These are phyloP conservation scores for Heliconius erato DNA, from an alignment of 2,888 invertebrate genomes.

Conservation along the genomic window DNA sequence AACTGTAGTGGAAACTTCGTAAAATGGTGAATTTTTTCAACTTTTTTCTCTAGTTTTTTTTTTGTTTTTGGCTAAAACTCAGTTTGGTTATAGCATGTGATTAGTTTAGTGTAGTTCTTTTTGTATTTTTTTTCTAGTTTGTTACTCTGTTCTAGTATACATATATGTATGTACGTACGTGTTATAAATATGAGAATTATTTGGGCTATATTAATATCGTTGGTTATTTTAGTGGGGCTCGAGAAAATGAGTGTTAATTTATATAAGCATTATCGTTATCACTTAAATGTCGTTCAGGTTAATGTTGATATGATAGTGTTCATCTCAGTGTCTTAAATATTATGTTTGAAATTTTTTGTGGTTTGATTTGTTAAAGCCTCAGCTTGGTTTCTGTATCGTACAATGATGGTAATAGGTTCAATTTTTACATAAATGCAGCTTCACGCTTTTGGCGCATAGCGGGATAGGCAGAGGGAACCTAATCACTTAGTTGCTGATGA, in stretches of 20 bases:
- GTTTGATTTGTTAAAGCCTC: not conserved
- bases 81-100: not conserved
- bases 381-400: not conserved
- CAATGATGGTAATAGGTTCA: not conserved
- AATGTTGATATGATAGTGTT: constrained; percentile 15
- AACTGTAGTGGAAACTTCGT: not conserved
- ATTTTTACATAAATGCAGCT: not conserved
- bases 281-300: constrained; percentile 25
- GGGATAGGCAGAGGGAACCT: no score
- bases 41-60: not conserved
- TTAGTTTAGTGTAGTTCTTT: not conserved
- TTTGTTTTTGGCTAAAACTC: not conserved
- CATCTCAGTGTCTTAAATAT: not conserved
- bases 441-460: no score
- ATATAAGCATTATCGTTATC: constrained; percentile 17
- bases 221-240: not conserved
- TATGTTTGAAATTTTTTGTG: not conserved
- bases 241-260: not conserved
- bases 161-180: not conserved
- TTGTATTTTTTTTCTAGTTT: not conserved
- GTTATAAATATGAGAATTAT: not conserved
- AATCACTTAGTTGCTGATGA: no score
- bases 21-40: constrained; percentile 10
- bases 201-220: not conserved
- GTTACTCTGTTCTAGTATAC: not conserved